Conservation (phyloP, 2,113 vertebrate genomes). For the Odocoileus virginianus region DNA sequence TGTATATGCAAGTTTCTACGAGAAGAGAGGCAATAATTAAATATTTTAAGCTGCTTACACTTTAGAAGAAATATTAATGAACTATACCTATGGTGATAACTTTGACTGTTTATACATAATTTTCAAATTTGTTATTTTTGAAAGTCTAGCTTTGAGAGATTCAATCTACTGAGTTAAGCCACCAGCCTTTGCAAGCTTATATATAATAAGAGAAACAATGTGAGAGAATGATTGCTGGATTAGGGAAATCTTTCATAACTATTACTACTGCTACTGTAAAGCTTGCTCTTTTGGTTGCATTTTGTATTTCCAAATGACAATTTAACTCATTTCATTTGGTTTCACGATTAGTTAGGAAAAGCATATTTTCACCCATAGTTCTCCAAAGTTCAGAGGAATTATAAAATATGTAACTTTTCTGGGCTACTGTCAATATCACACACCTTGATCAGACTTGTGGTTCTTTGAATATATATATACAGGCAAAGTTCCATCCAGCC, state of each 20-base stretch:
- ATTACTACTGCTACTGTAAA: not conserved
- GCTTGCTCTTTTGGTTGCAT: not conserved
- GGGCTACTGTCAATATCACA: not conserved
- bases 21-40: not conserved
- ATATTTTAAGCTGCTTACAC: not conserved
- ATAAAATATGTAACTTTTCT: not conserved
- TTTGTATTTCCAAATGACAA: not conserved
- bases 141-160: not conserved
- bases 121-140: not conserved
- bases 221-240: not conserved
- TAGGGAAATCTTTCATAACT: not conserved
- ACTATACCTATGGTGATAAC: not conserved
- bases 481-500: not conserved
- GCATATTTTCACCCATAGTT: not conserved
- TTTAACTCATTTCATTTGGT: not conserved
- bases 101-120: not conserved
- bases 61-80: not conserved
- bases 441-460: not conserved
- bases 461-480: not conserved
- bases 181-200: not conserved
- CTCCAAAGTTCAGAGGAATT: not conserved
- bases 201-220: not conserved
- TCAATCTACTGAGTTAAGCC: not conserved
- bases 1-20: not conserved
- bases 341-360: not conserved